A percentile compares a stretch with the other conserved stretches of the same genome.
phyloP scores from a whole-genome alignment of 2,888 invertebrate species.

The Timema cristinae region DNA sequence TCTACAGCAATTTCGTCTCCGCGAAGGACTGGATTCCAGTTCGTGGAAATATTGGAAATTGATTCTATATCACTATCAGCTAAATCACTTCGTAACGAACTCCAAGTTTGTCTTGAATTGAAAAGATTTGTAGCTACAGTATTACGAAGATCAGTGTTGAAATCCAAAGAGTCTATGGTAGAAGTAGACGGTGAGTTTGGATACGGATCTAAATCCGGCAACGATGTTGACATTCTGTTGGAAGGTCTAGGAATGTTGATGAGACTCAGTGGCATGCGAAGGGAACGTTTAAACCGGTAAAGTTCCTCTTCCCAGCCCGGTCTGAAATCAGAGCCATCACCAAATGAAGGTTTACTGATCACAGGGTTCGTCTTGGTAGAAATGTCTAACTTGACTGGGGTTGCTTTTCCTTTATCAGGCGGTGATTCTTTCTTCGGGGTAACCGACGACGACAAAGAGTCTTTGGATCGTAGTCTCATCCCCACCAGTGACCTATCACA shows the following conservation, averaged over 20 bases:
- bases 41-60: slow-evolving; percentile 55
- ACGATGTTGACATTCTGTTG: slow-evolving; percentile 58
- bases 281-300: slow-evolving; percentile 73
- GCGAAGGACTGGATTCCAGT: slow-evolving; percentile 16
- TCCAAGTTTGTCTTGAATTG: slow-evolving; percentile 17
- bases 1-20: slow-evolving; percentile 41
- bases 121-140: slow-evolving; percentile 5
- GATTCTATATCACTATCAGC: slow-evolving; percentile 48
- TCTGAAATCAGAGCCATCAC: slow-evolving; percentile 66
- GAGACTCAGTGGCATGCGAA: slow-evolving; percentile 75
- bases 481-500: slow-evolving; percentile 35
- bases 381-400: slow-evolving; percentile 36
- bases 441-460: slow-evolving; percentile 26
- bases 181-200: slow-evolving; percentile 50
- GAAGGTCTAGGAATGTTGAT: slow-evolving; percentile 71
- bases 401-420: slow-evolving; percentile 38
- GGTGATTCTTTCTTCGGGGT: slow-evolving; percentile 31
- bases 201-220: slow-evolving; percentile 67
- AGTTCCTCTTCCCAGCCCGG: slow-evolving; percentile 83
- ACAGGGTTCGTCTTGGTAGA: slow-evolving; percentile 18
- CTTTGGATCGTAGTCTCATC: slow-evolving; percentile 42
- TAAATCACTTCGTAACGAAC: slow-evolving; percentile 18
- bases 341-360: slow-evolving; percentile 45
- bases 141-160: slow-evolving; percentile 18
- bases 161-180: slow-evolving; percentile 24